Conservation (phyloP, 2,888 invertebrate genomes). For the Entomobrya proxima region DNA sequence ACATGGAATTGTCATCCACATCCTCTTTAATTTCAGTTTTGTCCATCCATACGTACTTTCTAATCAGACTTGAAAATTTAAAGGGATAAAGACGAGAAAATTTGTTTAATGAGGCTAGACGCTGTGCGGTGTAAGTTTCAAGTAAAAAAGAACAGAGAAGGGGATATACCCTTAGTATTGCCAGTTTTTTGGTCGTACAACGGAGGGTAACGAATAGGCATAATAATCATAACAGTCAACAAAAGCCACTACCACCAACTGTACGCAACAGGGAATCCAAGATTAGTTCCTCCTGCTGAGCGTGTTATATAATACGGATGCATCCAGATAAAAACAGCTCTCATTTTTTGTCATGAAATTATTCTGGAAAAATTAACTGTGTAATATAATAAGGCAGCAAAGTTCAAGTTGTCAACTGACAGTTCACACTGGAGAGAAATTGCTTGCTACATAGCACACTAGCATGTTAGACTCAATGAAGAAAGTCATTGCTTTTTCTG, state of each 20-base stretch:
- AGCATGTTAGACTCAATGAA: background rate
- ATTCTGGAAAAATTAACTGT: too few species aligned
- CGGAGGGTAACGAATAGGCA: conserved; percentile 21
- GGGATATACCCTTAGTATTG: background rate
- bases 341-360: conserved; percentile 10
- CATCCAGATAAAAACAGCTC: background rate
- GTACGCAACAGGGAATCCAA: conserved; percentile 34
- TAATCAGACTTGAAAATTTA: too few species aligned
- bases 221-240: conserved; percentile 41
- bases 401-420: too few species aligned
- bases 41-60: background rate
- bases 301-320: conserved; percentile 3
- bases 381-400: too few species aligned
- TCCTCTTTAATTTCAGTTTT: background rate
- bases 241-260: conserved; percentile 35
- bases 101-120: conserved; percentile 41
- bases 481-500: background rate
- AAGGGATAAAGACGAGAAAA: conserved; percentile 10
- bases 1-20: conserved; percentile 25
- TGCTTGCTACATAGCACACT: too few species aligned
- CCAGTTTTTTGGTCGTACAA: background rate
- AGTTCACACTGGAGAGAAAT: too few species aligned
- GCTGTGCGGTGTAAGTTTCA: conserved; percentile 37
- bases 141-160: background rate
- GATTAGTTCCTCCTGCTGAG: conserved; percentile 52